A percentile compares a stretch with the other conserved stretches of the same genome.
phyloP scores from a whole-genome alignment of 2,888 invertebrate species.

The Diogma glabrata region DNA sequence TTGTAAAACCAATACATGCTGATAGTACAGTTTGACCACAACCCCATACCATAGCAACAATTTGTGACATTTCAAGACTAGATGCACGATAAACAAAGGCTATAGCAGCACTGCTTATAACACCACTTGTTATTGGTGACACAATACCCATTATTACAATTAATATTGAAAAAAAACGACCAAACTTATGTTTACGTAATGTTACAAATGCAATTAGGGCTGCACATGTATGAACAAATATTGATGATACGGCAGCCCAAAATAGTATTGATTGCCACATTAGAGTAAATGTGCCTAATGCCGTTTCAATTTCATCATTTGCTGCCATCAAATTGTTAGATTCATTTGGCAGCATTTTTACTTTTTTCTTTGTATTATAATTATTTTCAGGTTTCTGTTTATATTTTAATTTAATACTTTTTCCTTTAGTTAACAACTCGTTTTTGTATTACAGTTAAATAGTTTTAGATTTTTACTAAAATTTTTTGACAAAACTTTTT shows the following conservation, averaged over 20 bases:
- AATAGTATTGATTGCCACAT: conserved; percentile 97
- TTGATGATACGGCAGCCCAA: conserved; percentile 89
- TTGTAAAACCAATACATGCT: conserved; percentile 82
- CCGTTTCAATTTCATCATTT: not conserved
- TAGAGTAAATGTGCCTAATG: conserved; percentile 58
- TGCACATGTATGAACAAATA: conserved; percentile 85
- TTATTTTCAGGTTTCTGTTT: not conserved
- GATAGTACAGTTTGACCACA: conserved; percentile 85
- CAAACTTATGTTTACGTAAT: conserved; percentile 85
- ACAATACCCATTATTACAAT: conserved; percentile 83
- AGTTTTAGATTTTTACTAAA: conserved; percentile 7
- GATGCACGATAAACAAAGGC: conserved; percentile 90
- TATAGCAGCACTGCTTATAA: conserved; percentile 81
- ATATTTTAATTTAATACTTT: not conserved
- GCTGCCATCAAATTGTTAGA: not conserved
- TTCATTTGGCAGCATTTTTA: conserved; percentile 4
- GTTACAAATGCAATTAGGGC: conserved; percentile 84
- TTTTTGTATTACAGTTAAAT: not conserved
- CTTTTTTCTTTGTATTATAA: not conserved
- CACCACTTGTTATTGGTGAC: conserved; percentile 78
- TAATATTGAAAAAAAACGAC: conserved; percentile 83
- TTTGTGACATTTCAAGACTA: conserved; percentile 76
- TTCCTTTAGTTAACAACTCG: not conserved
- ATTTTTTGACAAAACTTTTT: not conserved
- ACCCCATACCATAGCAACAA: conserved; percentile 90